These are phyloP conservation scores for Ametastegia equiseti DNA, from an alignment of 2,888 invertebrate species.

Conservation along the genomic window DNA sequence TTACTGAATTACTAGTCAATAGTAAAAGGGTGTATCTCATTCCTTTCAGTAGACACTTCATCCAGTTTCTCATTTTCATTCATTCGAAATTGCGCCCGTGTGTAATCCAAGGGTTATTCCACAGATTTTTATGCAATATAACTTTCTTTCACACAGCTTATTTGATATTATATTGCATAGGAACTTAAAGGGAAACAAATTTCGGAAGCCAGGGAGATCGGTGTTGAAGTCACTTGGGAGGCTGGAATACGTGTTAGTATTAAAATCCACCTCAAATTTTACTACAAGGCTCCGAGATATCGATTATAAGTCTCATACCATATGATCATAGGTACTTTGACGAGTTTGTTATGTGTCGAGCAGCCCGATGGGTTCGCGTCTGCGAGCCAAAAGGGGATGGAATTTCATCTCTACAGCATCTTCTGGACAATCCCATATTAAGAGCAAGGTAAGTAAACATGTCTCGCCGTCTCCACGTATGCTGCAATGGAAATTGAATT, in stretches of 20 bases:
- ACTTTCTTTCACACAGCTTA: background rate
- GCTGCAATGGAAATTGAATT: background rate
- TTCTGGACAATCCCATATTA: slow-evolving; percentile 79
- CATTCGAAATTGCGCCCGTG: too few relatives aligned
- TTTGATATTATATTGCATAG: slow-evolving; percentile 58
- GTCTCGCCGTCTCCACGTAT: background rate
- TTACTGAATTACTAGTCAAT: too few relatives aligned
- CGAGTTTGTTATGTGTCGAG: slow-evolving; percentile 79
- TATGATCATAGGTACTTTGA: slow-evolving; percentile 78
- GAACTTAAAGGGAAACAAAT: slow-evolving; percentile 68
- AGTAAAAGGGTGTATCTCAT: too few relatives aligned
- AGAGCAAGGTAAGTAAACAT: slow-evolving; percentile 75
- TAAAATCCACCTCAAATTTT: background rate
- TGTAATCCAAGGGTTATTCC: too few relatives aligned
- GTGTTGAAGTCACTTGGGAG: slow-evolving; percentile 73
- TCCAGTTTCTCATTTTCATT: too few relatives aligned
- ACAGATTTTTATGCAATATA: background rate
- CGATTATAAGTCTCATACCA: background rate
- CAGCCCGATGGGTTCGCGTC: slow-evolving; percentile 78
- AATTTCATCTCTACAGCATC: slow-evolving; percentile 79
- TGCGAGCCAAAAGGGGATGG: slow-evolving; percentile 81
- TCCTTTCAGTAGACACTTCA: too few relatives aligned
- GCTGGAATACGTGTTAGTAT: slow-evolving; percentile 77
- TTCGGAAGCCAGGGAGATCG: slow-evolving; percentile 72
- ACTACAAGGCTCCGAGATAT: background rate